A percentile compares a stretch with the other conserved stretches of the same genome.
Evolutionary conservation across 1,140 invertebrate species (phyloP).

Genomic region (Drosophila pachea): DNA sequence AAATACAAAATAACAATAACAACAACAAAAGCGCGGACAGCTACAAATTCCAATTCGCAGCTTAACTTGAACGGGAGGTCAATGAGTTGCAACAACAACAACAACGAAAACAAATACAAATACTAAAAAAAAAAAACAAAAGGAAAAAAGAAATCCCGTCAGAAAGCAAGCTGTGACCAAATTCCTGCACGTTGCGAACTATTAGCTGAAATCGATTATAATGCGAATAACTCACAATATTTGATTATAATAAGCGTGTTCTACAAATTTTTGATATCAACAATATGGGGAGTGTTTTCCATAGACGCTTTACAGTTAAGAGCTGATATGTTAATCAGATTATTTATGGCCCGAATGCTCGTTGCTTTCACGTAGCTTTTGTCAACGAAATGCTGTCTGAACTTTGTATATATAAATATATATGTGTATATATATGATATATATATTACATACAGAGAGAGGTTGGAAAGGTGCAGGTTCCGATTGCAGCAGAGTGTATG

Average conservation of each 20-base stretch:
- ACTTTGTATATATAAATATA: background rate
- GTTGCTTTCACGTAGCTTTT: slow-evolving; percentile 25
- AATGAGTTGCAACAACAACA: slow-evolving; percentile 36
- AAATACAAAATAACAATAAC: slow-evolving; percentile 37
- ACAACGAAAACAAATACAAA: background rate
- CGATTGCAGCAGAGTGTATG: no score
- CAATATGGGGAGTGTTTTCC: slow-evolving; percentile 1
- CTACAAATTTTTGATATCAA: slow-evolving; percentile 2
- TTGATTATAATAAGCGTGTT: slow-evolving; percentile 33
- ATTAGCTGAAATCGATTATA: slow-evolving; percentile 6
- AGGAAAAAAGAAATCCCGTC: slow-evolving; percentile 4
- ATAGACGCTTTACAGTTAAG: slow-evolving; percentile 29
- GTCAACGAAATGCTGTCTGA: slow-evolving; percentile 14
- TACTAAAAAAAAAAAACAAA: slow-evolving; percentile 12
- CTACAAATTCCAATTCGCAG: slow-evolving; percentile 48
- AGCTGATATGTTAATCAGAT: slow-evolving; percentile 56
- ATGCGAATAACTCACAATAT: background rate
- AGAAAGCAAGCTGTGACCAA: slow-evolving; percentile 28
- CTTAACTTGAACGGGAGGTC: slow-evolving; percentile 64
- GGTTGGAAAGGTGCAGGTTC: no score
- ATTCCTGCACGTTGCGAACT: slow-evolving; percentile 33
- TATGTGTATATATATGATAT: background rate
- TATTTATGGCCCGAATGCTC: slow-evolving; percentile 46
- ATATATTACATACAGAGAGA: no score
- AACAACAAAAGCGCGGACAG: slow-evolving; percentile 39